Evolutionary conservation across 2,888 invertebrate genomes (phyloP), one percentile per base, ranked within the genome.

Genomic region (Autographa pulchrina): DNA sequence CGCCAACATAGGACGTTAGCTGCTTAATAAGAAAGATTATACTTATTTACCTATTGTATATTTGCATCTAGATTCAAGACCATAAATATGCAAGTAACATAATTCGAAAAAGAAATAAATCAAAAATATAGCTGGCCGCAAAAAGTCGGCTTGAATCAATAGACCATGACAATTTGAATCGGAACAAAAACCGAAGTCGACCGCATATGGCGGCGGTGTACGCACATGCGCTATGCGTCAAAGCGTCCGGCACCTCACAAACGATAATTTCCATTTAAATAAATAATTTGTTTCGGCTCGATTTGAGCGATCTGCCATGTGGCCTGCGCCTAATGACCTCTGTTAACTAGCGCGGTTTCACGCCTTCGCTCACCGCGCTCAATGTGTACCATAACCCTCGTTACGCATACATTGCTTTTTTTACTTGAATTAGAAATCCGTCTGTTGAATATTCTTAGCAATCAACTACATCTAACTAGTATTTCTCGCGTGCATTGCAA

Each of bases 261-360:
- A 88, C 88, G 88, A 88, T 92, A 93, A 94, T 94, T 93, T 93
- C 90, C 94, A 92, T 95, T 93, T 95, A 94, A 95, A 95, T 94
- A 94, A 94, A 94, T 95, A 94, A 96, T 96, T 94, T 91, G 92
- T 91, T 92, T 90, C 92, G 93, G 92, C 88, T 91, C 93, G 92
- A 94, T 94, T 94, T 92, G 88, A 89, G 85, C 83, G 86, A 83
- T 86, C 83, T 85, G 89, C 91, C 95, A 95, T 94, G 94, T 94
- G 94, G 94, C 86, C 87, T 72, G 78, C 85, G 82, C 88, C 90
- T 94, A 94, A 95, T 94, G 94, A 91, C 90, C 90, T 86, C 82
- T 81, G 89, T 84, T 94, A 94, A 95, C 93, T 89, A 90, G 91
- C 90, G 92, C 89, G 92, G 94, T 94, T 94, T 95, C 94, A 94